Evolutionary conservation across 2,797 vertebrate species (phyloP), one percentile per base, ranked within the genome.

Genomic region (Mormyrus hasselquistii): DNA sequence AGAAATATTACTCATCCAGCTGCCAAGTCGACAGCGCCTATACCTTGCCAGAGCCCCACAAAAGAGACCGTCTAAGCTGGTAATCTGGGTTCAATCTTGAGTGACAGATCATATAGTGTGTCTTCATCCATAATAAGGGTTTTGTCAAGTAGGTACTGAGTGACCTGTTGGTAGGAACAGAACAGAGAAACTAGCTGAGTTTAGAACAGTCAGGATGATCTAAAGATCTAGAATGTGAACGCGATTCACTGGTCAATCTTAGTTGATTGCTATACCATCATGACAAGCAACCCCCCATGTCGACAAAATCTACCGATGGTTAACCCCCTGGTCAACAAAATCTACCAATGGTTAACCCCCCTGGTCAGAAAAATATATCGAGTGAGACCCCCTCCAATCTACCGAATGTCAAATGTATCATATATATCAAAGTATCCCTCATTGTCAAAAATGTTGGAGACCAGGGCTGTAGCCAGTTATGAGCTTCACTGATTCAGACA

Each of bases 51-150:
- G 91, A 90, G 89, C 91, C 90, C 90, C 87, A 90, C 90, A 79
- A 91, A 93, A 90, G 94, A 89, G 91, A 89, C 16, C 47, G 92
- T 90, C 99, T 98, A 99, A 94, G 98, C 98, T 0, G 98, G 97
- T 90, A 99, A 96, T 92, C 98, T 97, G 90, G 98, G 98, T 93
- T 98, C 98, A 16, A 99, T 97, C 94, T 97, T 98, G 90, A 99
- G 95, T 0, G 98, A 99, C 90, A 99, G 96, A 90, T 98, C 98
- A 89, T 99, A 99, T 73, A 99, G 94, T 0, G 98, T 98, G 92
- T 99, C 98, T 94, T 99, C 98, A 7, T 99, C 98, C 93, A 99
- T 98, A 93, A 98, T 97, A 90, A 97, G 96, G 16, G 96, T 96
- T 94, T 98, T 98, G 95, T 99, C 97, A 93, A 99, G 94, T 92